A percentile compares a stretch with the other conserved stretches of the same genome.
phyloP scores from a whole-genome alignment of 2,797 vertebrate species.

The Lepidocolaptes lacrymiger region DNA sequence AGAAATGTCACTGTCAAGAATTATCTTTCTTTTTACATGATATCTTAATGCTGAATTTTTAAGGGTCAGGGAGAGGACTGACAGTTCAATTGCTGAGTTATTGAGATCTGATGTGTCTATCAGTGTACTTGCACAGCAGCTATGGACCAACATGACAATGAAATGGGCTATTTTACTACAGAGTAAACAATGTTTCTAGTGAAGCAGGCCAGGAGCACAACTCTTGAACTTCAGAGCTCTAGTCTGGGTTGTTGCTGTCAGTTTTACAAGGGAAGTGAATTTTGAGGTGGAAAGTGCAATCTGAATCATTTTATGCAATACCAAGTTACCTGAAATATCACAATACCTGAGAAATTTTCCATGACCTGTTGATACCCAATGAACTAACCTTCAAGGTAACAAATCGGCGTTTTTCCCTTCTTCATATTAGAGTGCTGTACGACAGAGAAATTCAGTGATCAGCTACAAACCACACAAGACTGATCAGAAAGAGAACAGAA shows the following conservation, averaged over 20 bases:
- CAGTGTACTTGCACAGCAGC: not conserved
- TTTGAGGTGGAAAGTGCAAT: not conserved
- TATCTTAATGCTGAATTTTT: not conserved
- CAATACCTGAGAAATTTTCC: not conserved
- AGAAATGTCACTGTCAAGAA: slow-evolving; percentile 21
- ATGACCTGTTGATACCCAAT: not conserved
- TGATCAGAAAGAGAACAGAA: not conserved
- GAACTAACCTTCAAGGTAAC: not conserved
- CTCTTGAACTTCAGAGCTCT: not conserved
- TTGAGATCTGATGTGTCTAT: not conserved
- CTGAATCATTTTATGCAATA: not conserved
- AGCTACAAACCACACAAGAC: not conserved
- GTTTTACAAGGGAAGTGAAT: not conserved
- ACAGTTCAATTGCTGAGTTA: not conserved
- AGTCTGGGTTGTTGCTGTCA: not conserved
- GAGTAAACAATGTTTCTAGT: not conserved
- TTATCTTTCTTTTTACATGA: slow-evolving; percentile 1
- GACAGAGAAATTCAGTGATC: not conserved
- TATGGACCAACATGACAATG: not conserved
- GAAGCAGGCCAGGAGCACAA: not conserved
- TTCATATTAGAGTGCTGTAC: not conserved
- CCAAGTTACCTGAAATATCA: not conserved
- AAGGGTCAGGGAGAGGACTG: not conserved
- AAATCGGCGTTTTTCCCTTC: not conserved
- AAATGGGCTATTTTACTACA: not conserved